Evolutionary conservation across 2,113 vertebrate species (phyloP), one percentile per base, ranked within the genome.

Genomic region (Xyliphius kryptos): DNA sequence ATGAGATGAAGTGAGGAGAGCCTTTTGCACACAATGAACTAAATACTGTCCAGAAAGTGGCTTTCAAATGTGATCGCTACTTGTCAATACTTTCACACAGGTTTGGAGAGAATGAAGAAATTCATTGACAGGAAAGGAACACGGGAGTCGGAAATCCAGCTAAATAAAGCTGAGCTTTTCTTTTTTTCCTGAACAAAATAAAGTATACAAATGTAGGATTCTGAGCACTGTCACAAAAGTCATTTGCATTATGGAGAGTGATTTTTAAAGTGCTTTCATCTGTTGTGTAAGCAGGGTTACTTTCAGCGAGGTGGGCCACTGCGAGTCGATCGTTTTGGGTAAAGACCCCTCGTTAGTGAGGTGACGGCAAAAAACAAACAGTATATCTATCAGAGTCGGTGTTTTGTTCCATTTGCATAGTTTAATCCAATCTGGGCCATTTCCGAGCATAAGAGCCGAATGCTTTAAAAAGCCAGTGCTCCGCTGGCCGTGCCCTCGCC

Each of bases 381-480:
- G 63, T 69, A 51, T 66, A 69, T 69, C 64, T 66, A 63, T 70
- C 72, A 21, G 60, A 63, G 63, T 46, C 63, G 56, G 61, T 69
- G 63, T 70, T 69, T 50, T 61, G 60, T 66, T 72, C 61, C 70
- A 64, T 69, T 71, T 67, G 65, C 75, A 74, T 71, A 69, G 69
- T 72, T 72, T 63, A 69, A 69, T 60, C 69, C 67, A 72, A 74
- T 69, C 60, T 74, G 54, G 57, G 55, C 72, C 69, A 69, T 73
- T 71, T 65, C 60, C 75, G 62, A 62, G 50, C 69, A 55, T 56
- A 62, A 74, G 72, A 74, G 73, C 61, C 16, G 57, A 47, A 75
- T 74, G 73, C 66, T 71, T 74, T 81, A 69, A 79, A 81, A 82
- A 71, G 69, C 58, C 64, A 70, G 67, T 72, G 61, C 71, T 74